Conservation (phyloP, 2,888 invertebrate genomes). For the Proisotoma minuta region DNA sequence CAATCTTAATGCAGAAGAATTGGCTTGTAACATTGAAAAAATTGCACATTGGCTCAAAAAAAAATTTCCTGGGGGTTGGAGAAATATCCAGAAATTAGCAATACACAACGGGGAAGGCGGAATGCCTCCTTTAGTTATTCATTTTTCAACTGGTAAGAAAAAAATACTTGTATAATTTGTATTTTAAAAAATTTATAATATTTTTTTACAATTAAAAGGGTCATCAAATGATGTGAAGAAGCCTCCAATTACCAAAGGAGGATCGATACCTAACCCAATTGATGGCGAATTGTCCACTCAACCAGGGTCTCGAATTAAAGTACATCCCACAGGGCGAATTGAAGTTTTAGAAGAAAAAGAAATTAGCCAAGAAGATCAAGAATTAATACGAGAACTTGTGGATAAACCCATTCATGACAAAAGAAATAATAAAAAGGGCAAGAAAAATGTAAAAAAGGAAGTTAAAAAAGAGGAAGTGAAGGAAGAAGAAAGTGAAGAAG, state of each 20-base stretch:
- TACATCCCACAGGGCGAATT: conserved; percentile 35
- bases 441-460: not conserved
- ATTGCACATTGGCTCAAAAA: conserved; percentile 30
- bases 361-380: conserved; percentile 18
- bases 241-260: conserved; percentile 16
- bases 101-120: conserved; percentile 20
- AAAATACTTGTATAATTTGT: not conserved
- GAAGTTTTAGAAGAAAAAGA: conserved; percentile 19
- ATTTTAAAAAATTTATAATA: not conserved
- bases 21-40: conserved; percentile 33
- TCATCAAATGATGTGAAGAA: conserved; percentile 28
- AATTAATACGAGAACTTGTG: not conserved
- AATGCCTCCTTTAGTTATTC: conserved; percentile 38
- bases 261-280: conserved; percentile 5
- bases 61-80: conserved; percentile 43
- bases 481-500: conserved; percentile 17
- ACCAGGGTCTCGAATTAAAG: conserved; percentile 28
- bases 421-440: not conserved
- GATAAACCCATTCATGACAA: not conserved
- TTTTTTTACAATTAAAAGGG: conserved; percentile 16
- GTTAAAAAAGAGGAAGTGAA: conserved; percentile 10
- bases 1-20: conserved; percentile 29
- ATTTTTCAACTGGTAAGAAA: conserved; percentile 34
- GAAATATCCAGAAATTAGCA: conserved; percentile 36
- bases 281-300: conserved; percentile 39